Evolutionary conservation across 2,888 invertebrate genomes (phyloP).

Genomic region (Zygaena filipendulae): DNA sequence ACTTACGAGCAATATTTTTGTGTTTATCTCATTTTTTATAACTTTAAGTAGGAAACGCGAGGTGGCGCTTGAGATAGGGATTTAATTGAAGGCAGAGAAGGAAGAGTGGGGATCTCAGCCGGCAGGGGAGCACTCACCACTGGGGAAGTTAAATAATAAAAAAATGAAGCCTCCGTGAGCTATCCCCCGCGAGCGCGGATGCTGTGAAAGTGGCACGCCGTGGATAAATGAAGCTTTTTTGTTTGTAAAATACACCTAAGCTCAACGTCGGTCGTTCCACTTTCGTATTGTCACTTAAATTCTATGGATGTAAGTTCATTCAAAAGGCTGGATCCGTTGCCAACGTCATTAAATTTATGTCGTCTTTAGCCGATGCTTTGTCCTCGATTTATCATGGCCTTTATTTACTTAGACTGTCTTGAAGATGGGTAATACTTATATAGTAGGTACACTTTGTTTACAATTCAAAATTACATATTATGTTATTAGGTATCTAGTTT

Average conservation of each 20-base stretch:
- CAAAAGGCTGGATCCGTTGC: slow-evolving; percentile 27
- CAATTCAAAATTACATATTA: too few relatives aligned
- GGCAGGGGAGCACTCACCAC: slow-evolving; percentile 26
- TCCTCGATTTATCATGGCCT: slow-evolving; percentile 24
- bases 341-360: slow-evolving; percentile 45
- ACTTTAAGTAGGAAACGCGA: slow-evolving; percentile 57
- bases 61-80: slow-evolving; percentile 56
- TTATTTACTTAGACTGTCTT: too few relatives aligned
- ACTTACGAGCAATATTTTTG: slow-evolving; percentile 54
- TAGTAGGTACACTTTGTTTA: too few relatives aligned
- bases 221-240: slow-evolving; percentile 66
- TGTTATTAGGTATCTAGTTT: too few relatives aligned
- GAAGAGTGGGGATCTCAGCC: slow-evolving; percentile 32
- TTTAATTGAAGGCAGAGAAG: slow-evolving; percentile 62
- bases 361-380: slow-evolving; percentile 25
- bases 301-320: slow-evolving; percentile 60
- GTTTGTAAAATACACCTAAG: slow-evolving; percentile 61
- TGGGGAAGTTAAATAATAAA: slow-evolving; percentile 55
- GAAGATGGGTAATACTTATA: too few relatives aligned
- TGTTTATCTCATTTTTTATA: slow-evolving; percentile 58
- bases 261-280: slow-evolving; percentile 51
- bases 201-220: slow-evolving; percentile 66
- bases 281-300: slow-evolving; percentile 57
- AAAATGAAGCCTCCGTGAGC: slow-evolving; percentile 48
- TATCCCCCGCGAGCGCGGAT: slow-evolving; percentile 61